Evolutionary conservation across 2,113 vertebrate species (phyloP), one percentile per base, ranked within the genome.

Genomic region (Rhynchopsitta pachyrhyncha): DNA sequence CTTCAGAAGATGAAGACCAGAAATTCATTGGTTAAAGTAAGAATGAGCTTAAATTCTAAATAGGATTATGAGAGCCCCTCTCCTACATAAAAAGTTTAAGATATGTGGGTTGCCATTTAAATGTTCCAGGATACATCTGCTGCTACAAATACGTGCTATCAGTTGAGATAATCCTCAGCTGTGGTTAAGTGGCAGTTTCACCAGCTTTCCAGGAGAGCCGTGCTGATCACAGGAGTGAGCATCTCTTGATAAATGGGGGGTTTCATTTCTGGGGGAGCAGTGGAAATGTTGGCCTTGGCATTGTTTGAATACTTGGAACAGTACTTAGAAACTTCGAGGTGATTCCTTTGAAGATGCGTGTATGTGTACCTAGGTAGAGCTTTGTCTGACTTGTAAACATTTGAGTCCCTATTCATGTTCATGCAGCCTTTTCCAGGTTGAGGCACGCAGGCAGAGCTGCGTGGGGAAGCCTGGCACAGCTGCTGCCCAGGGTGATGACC

Each of bases 401-500:
- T 27, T n/a, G 68, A 41, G 11, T 31, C 5, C 8, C 35, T 37
- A 9, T 6, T 46, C 0, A 0, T 85, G 70, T 31, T 82, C 13
- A 2, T 46, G 28, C 55, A 74, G 81, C 68, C 46, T 6, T 29
- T 31, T 23, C 31, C 15, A 53, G 76, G 28, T 11, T 22, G 70
- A 41, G 64, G 37, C 49, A 31, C 1, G 0, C 4, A 19, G 86
- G n/a, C 18, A 37, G 66, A 39, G 19, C 55, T 79, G 53, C 2
- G 0, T 39, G 46, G 53, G 66, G n/a, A 57, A 53, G n/a, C 23
- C 29, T 68, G 52, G 28, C 27, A 29, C 5, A 17, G 46, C 79
- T 73, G 22, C 69, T 77, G 68, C 64, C 82, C 24, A 0, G 3
- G 35, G 10, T 23, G 27, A 5, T 76, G 77, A 33, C 18, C 63